These are phyloP conservation scores for Monoplex corrugatus DNA, from an alignment of 2,888 invertebrate genomes.

Conservation along the genomic window DNA sequence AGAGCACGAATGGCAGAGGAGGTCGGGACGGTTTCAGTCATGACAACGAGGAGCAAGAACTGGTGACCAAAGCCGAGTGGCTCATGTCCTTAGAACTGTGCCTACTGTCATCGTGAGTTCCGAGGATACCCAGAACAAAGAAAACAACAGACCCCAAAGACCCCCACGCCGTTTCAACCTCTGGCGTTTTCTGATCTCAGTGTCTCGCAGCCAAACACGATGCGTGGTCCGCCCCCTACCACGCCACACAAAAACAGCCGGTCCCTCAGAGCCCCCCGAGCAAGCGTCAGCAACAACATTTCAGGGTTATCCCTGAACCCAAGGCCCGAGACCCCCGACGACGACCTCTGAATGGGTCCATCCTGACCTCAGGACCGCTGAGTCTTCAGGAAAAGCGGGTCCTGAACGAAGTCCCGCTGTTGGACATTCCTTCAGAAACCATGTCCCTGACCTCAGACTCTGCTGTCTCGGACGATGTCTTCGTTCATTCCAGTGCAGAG, in stretches of 20 bases:
- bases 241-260: not conserved
- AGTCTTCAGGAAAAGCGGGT: conserved; percentile 32
- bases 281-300: not conserved
- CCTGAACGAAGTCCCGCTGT: not conserved
- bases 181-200: no score
- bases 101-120: no score
- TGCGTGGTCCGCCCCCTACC: not conserved
- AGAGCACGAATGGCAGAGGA: no score
- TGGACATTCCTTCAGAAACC: conserved; percentile 31
- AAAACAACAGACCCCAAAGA: no score
- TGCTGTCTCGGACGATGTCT: conserved; percentile 36
- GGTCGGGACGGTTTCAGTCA: no score
- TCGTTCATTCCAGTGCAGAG: conserved; percentile 19
- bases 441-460: conserved; percentile 8
- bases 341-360: conserved; percentile 25
- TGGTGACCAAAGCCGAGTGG: no score
- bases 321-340: conserved; percentile 13
- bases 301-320: not conserved
- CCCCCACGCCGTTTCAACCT: no score
- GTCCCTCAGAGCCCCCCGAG: not conserved
- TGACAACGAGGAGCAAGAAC: no score
- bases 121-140: no score
- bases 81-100: no score
- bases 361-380: conserved; percentile 6
- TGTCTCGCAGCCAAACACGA: no score